These are phyloP conservation scores for Suncus etruscus DNA, from an alignment of 2,113 vertebrate genomes.

Conservation along the genomic window DNA sequence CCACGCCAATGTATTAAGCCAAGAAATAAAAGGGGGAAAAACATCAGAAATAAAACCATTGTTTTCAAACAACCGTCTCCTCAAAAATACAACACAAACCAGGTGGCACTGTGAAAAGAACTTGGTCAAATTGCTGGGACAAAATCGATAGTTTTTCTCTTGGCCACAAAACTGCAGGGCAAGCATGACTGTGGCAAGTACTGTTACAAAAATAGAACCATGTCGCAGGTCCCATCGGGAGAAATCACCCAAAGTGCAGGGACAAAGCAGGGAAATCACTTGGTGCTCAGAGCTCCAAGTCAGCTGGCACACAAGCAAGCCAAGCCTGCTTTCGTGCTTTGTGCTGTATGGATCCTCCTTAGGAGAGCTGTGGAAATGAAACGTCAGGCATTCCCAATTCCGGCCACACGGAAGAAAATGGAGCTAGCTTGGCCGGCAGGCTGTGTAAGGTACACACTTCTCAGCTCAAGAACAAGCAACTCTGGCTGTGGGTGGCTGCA, in stretches of 20 bases:
- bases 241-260: neutral
- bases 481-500: no score
- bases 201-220: no score
- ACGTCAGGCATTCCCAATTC: no score
- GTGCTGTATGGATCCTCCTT: neutral
- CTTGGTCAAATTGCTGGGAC: neutral
- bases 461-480: no score
- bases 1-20: neutral
- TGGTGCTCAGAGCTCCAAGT: neutral
- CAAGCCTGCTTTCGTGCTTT: neutral
- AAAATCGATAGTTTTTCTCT: neutral
- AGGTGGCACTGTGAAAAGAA: neutral
- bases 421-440: no score
- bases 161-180: no score
- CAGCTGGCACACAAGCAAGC: neutral
- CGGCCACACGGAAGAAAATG: no score
- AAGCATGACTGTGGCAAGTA: no score
- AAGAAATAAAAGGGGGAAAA: neutral
- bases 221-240: neutral
- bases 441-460: neutral
- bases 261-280: neutral
- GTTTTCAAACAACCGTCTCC: constrained; percentile 9
- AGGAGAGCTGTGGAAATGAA: no score
- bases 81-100: constrained; percentile 41
- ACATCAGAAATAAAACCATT: neutral